Evolutionary conservation across 2,113 vertebrate genomes (phyloP).

Genomic region (Crotalus helleri): DNA sequence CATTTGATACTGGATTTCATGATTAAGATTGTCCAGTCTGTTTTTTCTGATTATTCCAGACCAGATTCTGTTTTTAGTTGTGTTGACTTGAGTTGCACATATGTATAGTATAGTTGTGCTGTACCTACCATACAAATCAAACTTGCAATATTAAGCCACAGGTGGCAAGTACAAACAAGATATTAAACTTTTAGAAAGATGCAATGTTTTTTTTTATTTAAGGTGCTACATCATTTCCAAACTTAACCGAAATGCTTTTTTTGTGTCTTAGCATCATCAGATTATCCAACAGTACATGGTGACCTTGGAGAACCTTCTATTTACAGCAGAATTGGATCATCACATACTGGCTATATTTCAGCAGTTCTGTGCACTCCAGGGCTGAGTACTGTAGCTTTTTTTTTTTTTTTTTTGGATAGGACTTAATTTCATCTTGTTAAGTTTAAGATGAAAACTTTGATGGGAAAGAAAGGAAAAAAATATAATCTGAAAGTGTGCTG

Average conservation of each 20-base stretch:
- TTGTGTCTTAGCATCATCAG: conserved; percentile 82
- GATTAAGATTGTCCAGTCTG: background rate
- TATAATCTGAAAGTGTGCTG: conserved; percentile 51
- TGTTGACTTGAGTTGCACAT: background rate
- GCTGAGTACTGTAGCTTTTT: conserved; percentile 67
- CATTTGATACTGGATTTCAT: background rate
- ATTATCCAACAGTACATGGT: conserved; percentile 99
- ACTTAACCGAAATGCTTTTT: background rate
- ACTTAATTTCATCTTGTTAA: conserved; percentile 41
- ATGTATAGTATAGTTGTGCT: too few relatives aligned
- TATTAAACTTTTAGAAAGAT: background rate
- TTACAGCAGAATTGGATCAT: conserved; percentile 94
- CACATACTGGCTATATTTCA: conserved; percentile 97
- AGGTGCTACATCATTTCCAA: background rate
- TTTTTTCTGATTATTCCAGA: too few relatives aligned
- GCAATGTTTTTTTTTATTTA: background rate
- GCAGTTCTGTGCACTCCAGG: conserved; percentile 96
- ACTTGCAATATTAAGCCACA: background rate
- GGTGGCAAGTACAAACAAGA: background rate
- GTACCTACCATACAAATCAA: background rate
- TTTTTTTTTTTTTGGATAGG: conserved; percentile 33
- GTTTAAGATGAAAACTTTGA: conserved; percentile 27
- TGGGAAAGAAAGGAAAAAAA: conserved; percentile 41
- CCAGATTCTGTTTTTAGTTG: background rate
- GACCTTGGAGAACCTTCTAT: conserved; percentile 96